Conservation (phyloP, 2,797 vertebrate genomes). For the Myotis findleyi region DNA sequence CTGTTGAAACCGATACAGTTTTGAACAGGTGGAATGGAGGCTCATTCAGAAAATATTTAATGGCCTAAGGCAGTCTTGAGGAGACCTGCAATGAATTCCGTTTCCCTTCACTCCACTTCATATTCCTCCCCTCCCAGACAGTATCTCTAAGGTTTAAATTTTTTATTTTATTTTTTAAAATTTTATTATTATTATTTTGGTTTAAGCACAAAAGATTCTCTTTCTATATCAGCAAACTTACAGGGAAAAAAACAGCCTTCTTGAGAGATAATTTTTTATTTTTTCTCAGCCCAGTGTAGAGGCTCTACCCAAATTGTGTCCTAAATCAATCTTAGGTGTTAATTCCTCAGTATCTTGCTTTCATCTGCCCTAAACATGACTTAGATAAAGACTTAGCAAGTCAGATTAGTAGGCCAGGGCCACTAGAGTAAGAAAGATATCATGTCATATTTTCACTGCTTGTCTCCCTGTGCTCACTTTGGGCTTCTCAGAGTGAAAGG, state of each 20-base stretch:
- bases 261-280: slow-evolving; percentile 6
- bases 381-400: slow-evolving; percentile 41
- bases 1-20: not conserved
- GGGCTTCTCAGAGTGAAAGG: not conserved
- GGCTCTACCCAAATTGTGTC: not conserved
- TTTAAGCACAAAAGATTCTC: slow-evolving; percentile 7
- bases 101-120: not conserved
- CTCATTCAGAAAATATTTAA: slow-evolving; percentile 8
- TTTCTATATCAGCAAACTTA: slow-evolving; percentile 23
- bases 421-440: not conserved
- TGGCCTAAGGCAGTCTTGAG: not conserved
- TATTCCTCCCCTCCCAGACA: not conserved
- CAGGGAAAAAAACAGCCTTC: not conserved
- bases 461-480: not conserved
- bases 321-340: slow-evolving; percentile 15
- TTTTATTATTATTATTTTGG: not conserved
- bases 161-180: not conserved
- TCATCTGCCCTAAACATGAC: not conserved
- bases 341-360: not conserved
- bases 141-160: not conserved
- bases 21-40: not conserved
- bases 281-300: not conserved
- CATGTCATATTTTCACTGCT: not conserved
- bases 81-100: not conserved
- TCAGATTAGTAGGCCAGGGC: not conserved